Evolutionary conservation across 2,888 invertebrate genomes (phyloP), one percentile per base, ranked within the genome.

Genomic region (Idaea straminata): DNA sequence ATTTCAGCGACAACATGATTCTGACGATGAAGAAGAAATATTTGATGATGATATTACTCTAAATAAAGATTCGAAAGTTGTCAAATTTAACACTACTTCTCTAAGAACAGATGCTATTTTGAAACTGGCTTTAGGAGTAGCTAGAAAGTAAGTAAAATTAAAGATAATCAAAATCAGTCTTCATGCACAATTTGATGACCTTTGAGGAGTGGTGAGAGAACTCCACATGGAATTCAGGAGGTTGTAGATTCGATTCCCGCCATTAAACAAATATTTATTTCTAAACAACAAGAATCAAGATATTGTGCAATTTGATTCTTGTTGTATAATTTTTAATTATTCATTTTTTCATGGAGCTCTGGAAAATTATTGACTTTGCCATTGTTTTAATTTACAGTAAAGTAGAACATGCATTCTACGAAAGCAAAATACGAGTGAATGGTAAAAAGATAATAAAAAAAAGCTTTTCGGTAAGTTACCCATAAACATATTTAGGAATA

Each of bases 331-430:
- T 25, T 25, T 25, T 1, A 25, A 2, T 25, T 25, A 25, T 25
- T n/a, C n/a, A n/a, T n/a, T n/a, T 25, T 25, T 25, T 25, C 25
- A 25, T 25, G 3, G 25, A 25, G 25, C 3, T 25, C 25, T 25
- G 1, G 25, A 25, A 25, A 25, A 47, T 10, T n/a, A 36, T 36
- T 36, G 36, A 47, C 47, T 13, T 7, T 47, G 47, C 5, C 62
- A n/a, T 64, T 13, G 65, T 66, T 64, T 25, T 15, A 3, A 15
- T 61, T 67, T 94, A 74, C 84, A 96, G 96, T 82, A 97, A 97
- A 94, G 93, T 97, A 59, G 97, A 97, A 81, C 93, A 94, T 63
- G 86, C 95, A 62, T 97, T 98, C 83, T 97, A 97, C 88, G 96
- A 96, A 72, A 96, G 96, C 79, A 96, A 95, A 91, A 94, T 98